A percentile compares a stretch with the other conserved stretches of the same genome.
Conservation (phyloP, 2,797 vertebrate genomes). For the Cheirogaleus major region DNA sequence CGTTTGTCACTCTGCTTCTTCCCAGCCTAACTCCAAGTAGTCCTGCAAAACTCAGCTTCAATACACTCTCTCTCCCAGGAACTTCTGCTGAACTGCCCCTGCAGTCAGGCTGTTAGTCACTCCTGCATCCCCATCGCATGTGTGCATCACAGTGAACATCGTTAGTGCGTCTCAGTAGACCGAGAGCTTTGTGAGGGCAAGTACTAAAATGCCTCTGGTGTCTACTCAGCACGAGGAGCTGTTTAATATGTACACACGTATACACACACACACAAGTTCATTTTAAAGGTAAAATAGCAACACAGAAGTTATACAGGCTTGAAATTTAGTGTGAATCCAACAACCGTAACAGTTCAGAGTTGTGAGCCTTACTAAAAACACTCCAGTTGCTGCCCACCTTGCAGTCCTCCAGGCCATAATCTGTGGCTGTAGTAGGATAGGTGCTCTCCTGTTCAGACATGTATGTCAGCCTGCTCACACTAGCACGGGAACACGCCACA, state of each 20-base stretch:
- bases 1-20: neutral
- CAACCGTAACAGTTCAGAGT: neutral
- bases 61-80: neutral
- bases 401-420: slow-evolving; percentile 78
- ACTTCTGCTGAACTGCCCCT: neutral
- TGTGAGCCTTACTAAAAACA: neutral
- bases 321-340: neutral
- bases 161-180: neutral
- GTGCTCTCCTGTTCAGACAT: slow-evolving; percentile 90
- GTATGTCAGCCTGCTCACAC: slow-evolving; percentile 93
- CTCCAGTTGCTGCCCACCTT: slow-evolving; percentile 85
- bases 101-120: no score
- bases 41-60: neutral
- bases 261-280: neutral
- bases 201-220: neutral
- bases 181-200: neutral
- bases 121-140: neutral
- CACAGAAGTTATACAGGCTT: neutral
- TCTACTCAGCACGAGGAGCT: neutral
- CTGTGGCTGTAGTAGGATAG: slow-evolving; percentile 72
- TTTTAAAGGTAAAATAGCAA: slow-evolving; percentile 12
- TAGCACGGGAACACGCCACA: slow-evolving; percentile 87
- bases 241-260: neutral
- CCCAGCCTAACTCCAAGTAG: neutral
- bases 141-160: neutral